Base-by-base conservation (phyloP, 1,140 invertebrate genomes). In the Microplitis demolitor region DNA sequence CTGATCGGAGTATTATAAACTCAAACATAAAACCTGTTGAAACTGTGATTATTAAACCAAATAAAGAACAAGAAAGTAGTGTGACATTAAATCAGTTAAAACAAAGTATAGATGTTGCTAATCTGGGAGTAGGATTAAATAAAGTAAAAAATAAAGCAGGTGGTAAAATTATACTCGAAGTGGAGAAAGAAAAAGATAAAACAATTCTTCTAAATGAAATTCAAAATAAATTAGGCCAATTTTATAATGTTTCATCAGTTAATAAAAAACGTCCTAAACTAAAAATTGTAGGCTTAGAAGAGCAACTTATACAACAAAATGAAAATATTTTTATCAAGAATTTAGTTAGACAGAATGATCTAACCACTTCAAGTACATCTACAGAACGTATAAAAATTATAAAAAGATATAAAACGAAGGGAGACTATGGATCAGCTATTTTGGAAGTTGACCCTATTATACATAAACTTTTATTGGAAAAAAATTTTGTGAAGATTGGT, bases 401-500 rank as follows among this genome's bases (percentile, higher is more conserved):
- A 31, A 73, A 62, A 62, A 58, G 5, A 53, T 6, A 45, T n/a
- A 39, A 69, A 11, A 62, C 5, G 13, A 51, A 1, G 53, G 34
- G 37, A 45, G 31, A 34, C 5, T 24, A 51, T 11, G 61, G 31
- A 13, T 61, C 33, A 5, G 31, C 69, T 2, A 69, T 74, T 37
- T 35, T 74, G 0, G 72, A 74, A 69, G 37, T 60, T 8, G 60
- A 70, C 63, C 35, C 58, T 14, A 14, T 16, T n/a, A 69, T 64
- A n/a, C 60, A 74, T 51, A 64, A 69, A 51, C 53, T 13, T 0
- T 11, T 74, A 13, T 9, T 74, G 24, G 35, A 56, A n/a, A 54
- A 50, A 69, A 9, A 71, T 14, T 63, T 37, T 69, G 34, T 73
- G 3, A 76, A 63, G 16, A 5, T 76, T 8, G 69, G 69, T 34